phyloP scores from a whole-genome alignment of 30 jellyfish, hydroid and myxozoan species.

The Morbakka virulenta region DNA sequence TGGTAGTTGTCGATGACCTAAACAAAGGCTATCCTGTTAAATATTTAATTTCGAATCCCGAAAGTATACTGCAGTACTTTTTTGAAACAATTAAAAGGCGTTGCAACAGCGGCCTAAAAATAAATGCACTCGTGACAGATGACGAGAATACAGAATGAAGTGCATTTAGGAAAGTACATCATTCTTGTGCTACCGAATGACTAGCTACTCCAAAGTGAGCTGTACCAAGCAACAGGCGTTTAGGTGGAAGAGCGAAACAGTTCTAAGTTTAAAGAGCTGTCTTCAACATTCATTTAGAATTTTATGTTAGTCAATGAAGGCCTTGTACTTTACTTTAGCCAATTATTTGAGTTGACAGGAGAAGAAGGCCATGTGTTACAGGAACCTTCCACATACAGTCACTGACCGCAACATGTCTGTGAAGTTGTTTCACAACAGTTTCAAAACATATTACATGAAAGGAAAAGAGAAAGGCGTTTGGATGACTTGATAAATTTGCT shows the following conservation, averaged over 20 bases:
- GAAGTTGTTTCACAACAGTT: constrained; percentile 41
- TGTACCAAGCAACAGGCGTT: constrained; percentile 25
- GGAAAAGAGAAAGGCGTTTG: constrained; percentile 2
- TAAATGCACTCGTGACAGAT: constrained; percentile 53
- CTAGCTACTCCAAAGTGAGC: constrained; percentile 23
- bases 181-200: constrained; percentile 35
- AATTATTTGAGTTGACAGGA: constrained; percentile 47
- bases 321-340: constrained; percentile 14
- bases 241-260: constrained; percentile 43
- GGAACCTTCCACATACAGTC: constrained; percentile 50
- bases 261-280: constrained; percentile 39
- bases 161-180: constrained; percentile 49
- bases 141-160: constrained; percentile 31
- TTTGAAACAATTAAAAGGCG: constrained; percentile 16
- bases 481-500: constrained; percentile 33
- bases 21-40: constrained; percentile 63
- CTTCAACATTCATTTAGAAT: constrained; percentile 16
- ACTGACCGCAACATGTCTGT: constrained; percentile 47
- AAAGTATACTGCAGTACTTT: constrained; percentile 27
- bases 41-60: constrained; percentile 30
- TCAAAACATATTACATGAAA: constrained; percentile 41
- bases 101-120: neutral
- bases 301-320: constrained; percentile 17
- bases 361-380: constrained; percentile 41
- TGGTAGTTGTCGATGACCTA: constrained; percentile 37